These are phyloP conservation scores for Xanthia icteritia DNA, from an alignment of 2,888 invertebrate species.

Conservation along the genomic window DNA sequence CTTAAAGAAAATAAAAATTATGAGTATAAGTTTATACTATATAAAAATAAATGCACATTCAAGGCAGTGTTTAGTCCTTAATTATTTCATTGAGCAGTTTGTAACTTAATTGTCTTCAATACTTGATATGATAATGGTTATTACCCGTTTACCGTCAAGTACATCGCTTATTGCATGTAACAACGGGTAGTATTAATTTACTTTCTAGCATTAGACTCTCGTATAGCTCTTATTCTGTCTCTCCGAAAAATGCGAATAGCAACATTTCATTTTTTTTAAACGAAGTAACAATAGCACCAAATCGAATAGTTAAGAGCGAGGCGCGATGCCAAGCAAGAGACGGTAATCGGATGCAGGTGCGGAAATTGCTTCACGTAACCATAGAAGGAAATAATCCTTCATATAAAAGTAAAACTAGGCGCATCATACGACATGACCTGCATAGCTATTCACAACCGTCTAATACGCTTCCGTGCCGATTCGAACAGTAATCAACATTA, in stretches of 20 bases:
- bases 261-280: neutral
- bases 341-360: slow-evolving; percentile 18
- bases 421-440: neutral
- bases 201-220: neutral
- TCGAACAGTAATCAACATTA: too few relatives aligned
- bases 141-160: slow-evolving; percentile 13
- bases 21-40: slow-evolving; percentile 35
- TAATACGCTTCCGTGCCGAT: too few relatives aligned
- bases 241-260: slow-evolving; percentile 7
- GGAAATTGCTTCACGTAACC: slow-evolving; percentile 56
- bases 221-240: neutral
- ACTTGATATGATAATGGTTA: slow-evolving; percentile 27
- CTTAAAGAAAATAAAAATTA: slow-evolving; percentile 22
- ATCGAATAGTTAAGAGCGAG: neutral
- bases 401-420: neutral
- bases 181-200: neutral
- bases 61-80: slow-evolving; percentile 60
- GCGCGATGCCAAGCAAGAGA: neutral
- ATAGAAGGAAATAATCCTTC: slow-evolving; percentile 20
- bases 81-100: slow-evolving; percentile 47
- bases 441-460: too few relatives aligned
- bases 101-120: slow-evolving; percentile 18
- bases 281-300: slow-evolving; percentile 37
- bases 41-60: slow-evolving; percentile 66
- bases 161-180: neutral